Base-by-base conservation (phyloP, 1,140 invertebrate species). In the Ctenoplectra terminalis region DNA sequence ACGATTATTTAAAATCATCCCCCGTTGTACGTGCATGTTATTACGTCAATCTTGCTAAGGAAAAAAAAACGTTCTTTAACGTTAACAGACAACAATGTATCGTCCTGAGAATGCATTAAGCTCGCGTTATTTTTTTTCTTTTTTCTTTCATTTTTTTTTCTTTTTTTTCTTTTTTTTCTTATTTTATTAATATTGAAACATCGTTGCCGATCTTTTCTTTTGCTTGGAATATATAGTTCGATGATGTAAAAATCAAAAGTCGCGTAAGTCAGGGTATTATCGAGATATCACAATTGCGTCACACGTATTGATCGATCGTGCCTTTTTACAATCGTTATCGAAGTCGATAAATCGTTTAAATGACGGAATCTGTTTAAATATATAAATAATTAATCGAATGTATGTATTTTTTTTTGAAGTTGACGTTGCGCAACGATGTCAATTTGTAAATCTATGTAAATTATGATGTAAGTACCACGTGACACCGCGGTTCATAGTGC, bases 1-100 rank as follows among this genome's bases (percentile, higher is more conserved):
- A 73, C 48, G 48, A 64, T 82, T 84, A 78, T 87, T 87, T 84
- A 87, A 87, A 84, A n/a, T 75, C 52, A 82, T 87, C 43, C 29
- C 26, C 50, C 50, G 31, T 50, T 63, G 37, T 67, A 54, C n/a
- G 34, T 69, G 50, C 64, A 61, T 70, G 63, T 54, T 85, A 63
- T 29, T 69, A 64, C 5, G 23, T 77, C 48, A 15, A 31, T 87
- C 60, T 82, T 60, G 17, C 31, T 64, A 54, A n/a, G n/a, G 13
- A 5, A 15, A 54, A 34, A 11, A 29, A 60, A 43, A 34, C 63
- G 48, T 76, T 50, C 50, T 69, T 84, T 61, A 80, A n/a, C 43
- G 43, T 58, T 40, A 40, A 69, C 54, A 78, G 40, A 60, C 40
- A 69, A 46, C 23, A 70, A 34, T 60, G 11, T 79, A 75, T 74